Percentiles rank a stretch among this genome's conserved stretches.
phyloP scores from a whole-genome alignment of 2,797 vertebrate species.

The Vultur gryphus region DNA sequence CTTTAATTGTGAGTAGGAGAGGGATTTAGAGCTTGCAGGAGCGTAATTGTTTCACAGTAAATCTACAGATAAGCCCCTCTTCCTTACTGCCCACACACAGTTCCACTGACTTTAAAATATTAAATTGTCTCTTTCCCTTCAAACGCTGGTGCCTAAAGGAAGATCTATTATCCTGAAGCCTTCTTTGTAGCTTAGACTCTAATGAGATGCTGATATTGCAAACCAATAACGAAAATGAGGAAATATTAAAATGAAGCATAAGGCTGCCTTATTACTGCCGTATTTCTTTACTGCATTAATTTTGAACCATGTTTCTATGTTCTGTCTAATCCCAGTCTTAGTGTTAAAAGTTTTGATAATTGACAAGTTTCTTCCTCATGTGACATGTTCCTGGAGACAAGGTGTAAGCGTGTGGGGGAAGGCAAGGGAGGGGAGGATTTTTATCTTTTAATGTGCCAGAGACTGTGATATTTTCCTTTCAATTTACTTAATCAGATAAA shows the following conservation, averaged over 20 bases:
- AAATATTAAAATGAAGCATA: not conserved
- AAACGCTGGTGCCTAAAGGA: not conserved
- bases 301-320: slow-evolving; percentile 1
- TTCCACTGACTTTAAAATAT: slow-evolving; percentile 1
- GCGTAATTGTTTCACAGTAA: not conserved
- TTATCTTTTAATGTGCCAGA: not conserved
- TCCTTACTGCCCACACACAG: not conserved
- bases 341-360: not conserved
- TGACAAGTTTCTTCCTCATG: not conserved
- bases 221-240: slow-evolving; percentile 11
- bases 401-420: not conserved
- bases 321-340: not conserved
- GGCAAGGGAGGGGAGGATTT: not conserved
- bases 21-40: slow-evolving; percentile 42
- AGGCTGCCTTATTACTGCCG: not conserved
- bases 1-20: slow-evolving; percentile 56
- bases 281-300: not conserved
- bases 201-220: not conserved
- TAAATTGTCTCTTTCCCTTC: slow-evolving; percentile 7
- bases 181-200: not conserved
- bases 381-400: not conserved
- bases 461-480: not conserved
- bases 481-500: not conserved
- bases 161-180: not conserved
- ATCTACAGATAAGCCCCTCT: slow-evolving; percentile 17